Percentiles rank a stretch among this genome's conserved stretches.
Evolutionary conservation across 2,888 invertebrate genomes (phyloP).

Genomic region (Sipunculus nudus): DNA sequence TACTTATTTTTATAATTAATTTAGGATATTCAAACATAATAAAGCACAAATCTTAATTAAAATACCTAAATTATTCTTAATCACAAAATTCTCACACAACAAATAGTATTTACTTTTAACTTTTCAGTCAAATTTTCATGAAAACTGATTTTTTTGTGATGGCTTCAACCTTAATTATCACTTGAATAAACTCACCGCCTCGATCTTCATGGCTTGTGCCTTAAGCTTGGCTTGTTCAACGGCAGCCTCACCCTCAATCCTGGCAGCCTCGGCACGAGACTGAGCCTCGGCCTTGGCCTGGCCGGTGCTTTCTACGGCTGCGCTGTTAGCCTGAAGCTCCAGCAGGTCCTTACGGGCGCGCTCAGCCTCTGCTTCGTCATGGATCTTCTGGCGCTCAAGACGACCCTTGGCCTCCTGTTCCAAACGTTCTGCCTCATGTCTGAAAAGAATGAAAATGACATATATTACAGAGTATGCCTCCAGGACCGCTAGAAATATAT

Average conservation of each 20-base stretch:
- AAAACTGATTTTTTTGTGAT: no score
- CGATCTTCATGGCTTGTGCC: conserved; percentile 68
- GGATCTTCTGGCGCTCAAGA: conserved; percentile 68
- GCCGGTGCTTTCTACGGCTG: conserved; percentile 69
- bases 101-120: no score
- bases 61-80: no score
- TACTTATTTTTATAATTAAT: no score
- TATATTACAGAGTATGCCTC: no score
- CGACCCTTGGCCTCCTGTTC: conserved; percentile 69
- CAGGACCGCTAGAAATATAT: no score
- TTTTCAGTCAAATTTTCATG: no score
- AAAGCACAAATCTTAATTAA: no score
- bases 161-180: no score
- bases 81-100: no score
- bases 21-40: no score
- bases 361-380: conserved; percentile 69
- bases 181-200: conserved; percentile 62
- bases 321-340: conserved; percentile 67
- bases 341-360: conserved; percentile 65
- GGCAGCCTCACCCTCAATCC: conserved; percentile 69
- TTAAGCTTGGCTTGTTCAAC: conserved; percentile 69
- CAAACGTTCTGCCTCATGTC: conserved; percentile 69
- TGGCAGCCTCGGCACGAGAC: conserved; percentile 67
- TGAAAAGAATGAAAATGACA: conserved; percentile 42
- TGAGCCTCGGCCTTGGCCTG: conserved; percentile 70